Percentiles rank a stretch among this genome's conserved stretches.
phyloP scores from a whole-genome alignment of 2,113 vertebrate species.

The Macroglossus sobrinus region DNA sequence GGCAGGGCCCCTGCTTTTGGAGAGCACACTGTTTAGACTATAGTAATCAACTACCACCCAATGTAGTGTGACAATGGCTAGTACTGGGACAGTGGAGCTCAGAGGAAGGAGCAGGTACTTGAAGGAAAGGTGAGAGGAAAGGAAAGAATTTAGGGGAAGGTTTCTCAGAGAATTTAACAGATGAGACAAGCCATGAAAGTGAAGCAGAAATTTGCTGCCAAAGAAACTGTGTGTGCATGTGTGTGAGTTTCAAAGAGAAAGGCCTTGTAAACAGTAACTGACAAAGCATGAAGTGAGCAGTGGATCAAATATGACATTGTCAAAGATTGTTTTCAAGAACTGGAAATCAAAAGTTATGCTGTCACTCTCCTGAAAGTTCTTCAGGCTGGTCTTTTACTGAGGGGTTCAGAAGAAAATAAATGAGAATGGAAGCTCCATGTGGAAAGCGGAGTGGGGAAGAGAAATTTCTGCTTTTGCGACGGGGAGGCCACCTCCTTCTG shows the following conservation, averaged over 20 bases:
- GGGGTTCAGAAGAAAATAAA: background rate
- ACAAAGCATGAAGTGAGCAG: background rate
- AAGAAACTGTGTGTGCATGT: background rate
- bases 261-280: background rate
- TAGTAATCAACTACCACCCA: background rate
- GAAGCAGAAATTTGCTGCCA: slow-evolving; percentile 18
- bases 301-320: background rate
- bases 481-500: too few relatives aligned
- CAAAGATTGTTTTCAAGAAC: background rate
- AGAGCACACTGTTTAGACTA: background rate
- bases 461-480: background rate
- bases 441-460: background rate
- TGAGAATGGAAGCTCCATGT: background rate
- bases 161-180: background rate
- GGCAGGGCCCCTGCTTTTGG: background rate
- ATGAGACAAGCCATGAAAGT: background rate
- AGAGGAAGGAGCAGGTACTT: background rate
- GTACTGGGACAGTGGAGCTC: background rate
- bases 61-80: background rate
- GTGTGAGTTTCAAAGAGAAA: background rate
- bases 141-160: background rate
- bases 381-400: background rate
- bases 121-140: background rate
- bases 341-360: background rate
- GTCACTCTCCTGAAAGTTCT: background rate